phyloP scores from a whole-genome alignment of 2,888 invertebrate genomes.

The Melinopterus prodromus region DNA sequence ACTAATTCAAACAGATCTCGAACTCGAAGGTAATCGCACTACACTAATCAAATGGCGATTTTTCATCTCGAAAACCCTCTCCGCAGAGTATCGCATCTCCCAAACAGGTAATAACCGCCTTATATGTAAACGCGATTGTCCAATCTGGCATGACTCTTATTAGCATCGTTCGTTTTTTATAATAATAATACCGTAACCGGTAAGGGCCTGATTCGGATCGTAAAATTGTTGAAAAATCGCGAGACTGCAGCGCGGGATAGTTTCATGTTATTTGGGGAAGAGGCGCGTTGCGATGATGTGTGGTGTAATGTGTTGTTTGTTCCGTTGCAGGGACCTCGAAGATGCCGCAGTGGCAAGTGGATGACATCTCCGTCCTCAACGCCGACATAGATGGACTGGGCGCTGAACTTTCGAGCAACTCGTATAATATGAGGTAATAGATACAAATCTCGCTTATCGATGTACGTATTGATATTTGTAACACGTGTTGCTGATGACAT shows the following conservation, averaged over 20 bases:
- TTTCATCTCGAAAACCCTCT: no score
- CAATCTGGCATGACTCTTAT: not conserved
- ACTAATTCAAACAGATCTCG: no score
- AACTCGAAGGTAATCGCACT: no score
- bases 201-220: not conserved
- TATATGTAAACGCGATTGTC: not conserved
- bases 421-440: slow-evolving; percentile 73
- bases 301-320: not conserved
- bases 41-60: no score
- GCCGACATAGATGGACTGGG: slow-evolving; percentile 78
- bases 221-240: not conserved
- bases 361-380: slow-evolving; percentile 72
- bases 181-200: not conserved
- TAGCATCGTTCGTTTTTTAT: not conserved
- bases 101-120: not conserved
- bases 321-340: slow-evolving; percentile 51
- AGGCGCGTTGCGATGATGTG: not conserved
- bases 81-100: no score
- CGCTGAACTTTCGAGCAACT: slow-evolving; percentile 70
- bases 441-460: not conserved
- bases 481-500: no score
- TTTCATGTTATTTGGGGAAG: not conserved
- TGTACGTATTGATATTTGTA: not conserved
- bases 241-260: not conserved
- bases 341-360: slow-evolving; percentile 64